These are phyloP conservation scores for Penaeus indicus DNA, from an alignment of 1,140 invertebrate species.

Conservation along the genomic window DNA sequence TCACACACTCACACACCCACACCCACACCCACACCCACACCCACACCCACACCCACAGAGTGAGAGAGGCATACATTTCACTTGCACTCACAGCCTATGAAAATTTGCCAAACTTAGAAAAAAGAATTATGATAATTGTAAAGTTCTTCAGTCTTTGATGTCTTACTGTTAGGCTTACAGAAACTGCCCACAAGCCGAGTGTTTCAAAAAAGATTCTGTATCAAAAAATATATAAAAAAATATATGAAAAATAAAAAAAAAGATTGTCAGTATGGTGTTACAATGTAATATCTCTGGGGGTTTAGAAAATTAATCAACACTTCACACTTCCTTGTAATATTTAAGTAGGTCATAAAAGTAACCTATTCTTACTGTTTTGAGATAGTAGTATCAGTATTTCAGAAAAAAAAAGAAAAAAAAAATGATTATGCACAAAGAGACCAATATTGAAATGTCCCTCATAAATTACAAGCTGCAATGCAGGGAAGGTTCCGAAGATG, in stretches of 20 bases:
- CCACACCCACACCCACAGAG: no score
- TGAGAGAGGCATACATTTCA: no score
- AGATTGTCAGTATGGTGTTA: constrained; percentile 17
- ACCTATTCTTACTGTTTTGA: constrained; percentile 55
- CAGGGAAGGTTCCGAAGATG: constrained; percentile 59
- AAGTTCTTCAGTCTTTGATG: no score
- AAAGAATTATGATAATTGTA: no score
- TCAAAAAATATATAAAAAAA: no score
- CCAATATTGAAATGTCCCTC: constrained; percentile 62
- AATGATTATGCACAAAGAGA: constrained; percentile 53
- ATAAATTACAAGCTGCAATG: constrained; percentile 43
- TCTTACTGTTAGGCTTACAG: no score
- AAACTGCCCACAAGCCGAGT: no score
- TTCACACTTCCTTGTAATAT: constrained; percentile 46
- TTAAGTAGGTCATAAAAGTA: constrained; percentile 51
- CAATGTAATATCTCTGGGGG: constrained; percentile 28
- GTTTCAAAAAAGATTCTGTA: no score
- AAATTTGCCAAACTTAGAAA: no score
- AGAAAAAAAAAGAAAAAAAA: constrained; percentile 34
- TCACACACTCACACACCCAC: no score
- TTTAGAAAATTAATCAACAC: constrained; percentile 47
- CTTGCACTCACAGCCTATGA: no score
- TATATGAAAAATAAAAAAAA: background rate
- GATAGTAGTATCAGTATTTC: constrained; percentile 59
- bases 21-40: no score